phyloP scores from a whole-genome alignment of 2,888 invertebrate species.

The Calephelis perditalis region DNA sequence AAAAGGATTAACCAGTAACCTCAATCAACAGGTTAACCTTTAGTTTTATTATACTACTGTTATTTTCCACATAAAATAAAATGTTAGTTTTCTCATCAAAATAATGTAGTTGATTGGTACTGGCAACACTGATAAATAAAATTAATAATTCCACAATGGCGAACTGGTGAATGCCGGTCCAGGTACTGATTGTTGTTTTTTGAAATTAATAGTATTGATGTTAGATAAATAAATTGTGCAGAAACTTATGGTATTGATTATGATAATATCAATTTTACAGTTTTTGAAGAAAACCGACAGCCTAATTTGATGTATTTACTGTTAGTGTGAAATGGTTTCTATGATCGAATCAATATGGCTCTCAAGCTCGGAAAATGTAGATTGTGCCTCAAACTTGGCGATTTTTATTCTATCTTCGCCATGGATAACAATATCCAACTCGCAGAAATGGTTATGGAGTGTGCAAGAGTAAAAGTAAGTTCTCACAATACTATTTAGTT shows the following conservation, averaged over 20 bases:
- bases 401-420: conserved; percentile 73
- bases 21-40: no score
- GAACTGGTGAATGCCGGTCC: conserved; percentile 11
- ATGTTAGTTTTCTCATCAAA: no score
- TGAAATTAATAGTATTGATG: conserved; percentile 15
- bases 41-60: no score
- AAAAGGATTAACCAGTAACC: no score
- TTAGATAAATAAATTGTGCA: conserved; percentile 16
- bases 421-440: conserved; percentile 68
- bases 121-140: no score
- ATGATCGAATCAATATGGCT: conserved; percentile 68
- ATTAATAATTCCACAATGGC: conserved; percentile 12
- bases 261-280: conserved; percentile 7
- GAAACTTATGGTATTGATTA: conserved; percentile 19
- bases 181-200: neutral
- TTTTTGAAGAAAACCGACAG: conserved; percentile 20
- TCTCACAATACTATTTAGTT: conserved; percentile 12
- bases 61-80: no score
- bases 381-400: conserved; percentile 74
- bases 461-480: conserved; percentile 65
- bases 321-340: conserved; percentile 50
- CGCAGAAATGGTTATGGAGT: conserved; percentile 75
- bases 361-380: conserved; percentile 76
- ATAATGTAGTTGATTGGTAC: no score
- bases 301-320: conserved; percentile 39